Conservation (phyloP, 2,797 vertebrate genomes). For the Scarus forsteni region DNA sequence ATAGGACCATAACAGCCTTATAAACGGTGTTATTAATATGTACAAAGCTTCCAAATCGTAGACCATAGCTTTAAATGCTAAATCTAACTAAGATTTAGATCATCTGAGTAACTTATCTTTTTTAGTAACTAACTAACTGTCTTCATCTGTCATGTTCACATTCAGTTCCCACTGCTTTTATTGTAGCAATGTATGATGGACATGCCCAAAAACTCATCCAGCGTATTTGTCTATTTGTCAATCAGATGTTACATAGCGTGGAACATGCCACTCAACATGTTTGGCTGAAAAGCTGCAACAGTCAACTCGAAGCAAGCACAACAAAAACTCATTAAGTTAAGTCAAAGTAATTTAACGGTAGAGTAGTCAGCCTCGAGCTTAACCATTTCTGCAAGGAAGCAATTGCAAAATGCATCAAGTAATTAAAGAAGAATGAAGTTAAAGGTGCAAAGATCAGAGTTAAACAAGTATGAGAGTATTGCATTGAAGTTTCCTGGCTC, state of each 20-base stretch:
- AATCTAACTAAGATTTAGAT: too few species aligned
- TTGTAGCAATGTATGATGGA: too few species aligned
- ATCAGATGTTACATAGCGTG: background rate
- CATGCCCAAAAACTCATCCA: too few species aligned
- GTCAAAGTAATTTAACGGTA: background rate
- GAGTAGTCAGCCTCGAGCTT: background rate
- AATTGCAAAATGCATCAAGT: background rate
- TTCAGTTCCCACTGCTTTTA: too few species aligned
- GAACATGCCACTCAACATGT: background rate
- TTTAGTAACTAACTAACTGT: too few species aligned
- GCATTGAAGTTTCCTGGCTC: background rate
- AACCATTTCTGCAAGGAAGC: background rate
- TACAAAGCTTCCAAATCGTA: too few species aligned
- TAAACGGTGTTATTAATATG: too few species aligned
- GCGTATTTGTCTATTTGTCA: too few species aligned
- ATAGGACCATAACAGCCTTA: too few species aligned
- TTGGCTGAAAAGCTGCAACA: background rate
- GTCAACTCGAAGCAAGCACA: background rate
- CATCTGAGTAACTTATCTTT: too few species aligned
- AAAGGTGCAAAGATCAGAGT: background rate
- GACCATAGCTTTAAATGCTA: too few species aligned
- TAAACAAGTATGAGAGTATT: background rate
- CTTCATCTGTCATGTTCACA: too few species aligned
- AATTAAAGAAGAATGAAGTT: background rate
- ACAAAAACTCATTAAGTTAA: background rate